Conservation (phyloP, 2,113 vertebrate species). For the Lates calcarifer region DNA sequence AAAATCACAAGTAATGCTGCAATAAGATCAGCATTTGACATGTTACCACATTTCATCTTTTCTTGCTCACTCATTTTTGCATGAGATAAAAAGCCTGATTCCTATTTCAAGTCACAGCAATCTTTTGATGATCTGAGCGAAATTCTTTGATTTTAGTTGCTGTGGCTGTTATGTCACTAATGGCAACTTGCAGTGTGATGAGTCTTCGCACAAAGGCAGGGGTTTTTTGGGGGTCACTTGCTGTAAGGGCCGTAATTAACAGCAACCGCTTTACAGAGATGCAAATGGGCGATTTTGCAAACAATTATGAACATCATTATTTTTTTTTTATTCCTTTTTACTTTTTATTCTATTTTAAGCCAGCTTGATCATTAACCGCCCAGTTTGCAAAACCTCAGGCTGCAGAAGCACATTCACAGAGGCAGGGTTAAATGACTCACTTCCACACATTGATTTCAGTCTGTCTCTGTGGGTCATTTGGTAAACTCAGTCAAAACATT, state of each 20-base stretch:
- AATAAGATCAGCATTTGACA: not conserved
- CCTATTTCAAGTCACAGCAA: slow-evolving; percentile 8
- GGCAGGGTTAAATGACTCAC: slow-evolving; percentile 36
- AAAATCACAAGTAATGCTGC: not conserved
- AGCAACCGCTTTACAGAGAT: slow-evolving; percentile 21
- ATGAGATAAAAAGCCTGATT: not conserved
- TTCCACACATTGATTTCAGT: slow-evolving; percentile 29
- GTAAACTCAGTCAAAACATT: slow-evolving; percentile 39
- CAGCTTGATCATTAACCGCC: slow-evolving; percentile 20
- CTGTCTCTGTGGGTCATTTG: slow-evolving; percentile 35
- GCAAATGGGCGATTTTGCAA: slow-evolving; percentile 19
- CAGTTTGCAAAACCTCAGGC: slow-evolving; percentile 28
- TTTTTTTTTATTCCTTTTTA: slow-evolving; percentile 4
- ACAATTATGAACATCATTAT: slow-evolving; percentile 31
- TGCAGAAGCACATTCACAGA: slow-evolving; percentile 16
- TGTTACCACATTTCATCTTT: not conserved
- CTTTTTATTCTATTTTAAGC: slow-evolving; percentile 28
- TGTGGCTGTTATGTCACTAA: not conserved
- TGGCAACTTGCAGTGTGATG: slow-evolving; percentile 12
- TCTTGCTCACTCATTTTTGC: not conserved
- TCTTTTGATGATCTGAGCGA: slow-evolving; percentile 22
- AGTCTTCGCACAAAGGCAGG: not conserved
- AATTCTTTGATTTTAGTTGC: not conserved
- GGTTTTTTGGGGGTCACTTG: not conserved
- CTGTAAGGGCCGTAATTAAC: slow-evolving; percentile 32